Percentiles rank a stretch among this genome's conserved stretches.
phyloP scores from a whole-genome alignment of 2,113 vertebrate species.

The Corythornis vintsioides region DNA sequence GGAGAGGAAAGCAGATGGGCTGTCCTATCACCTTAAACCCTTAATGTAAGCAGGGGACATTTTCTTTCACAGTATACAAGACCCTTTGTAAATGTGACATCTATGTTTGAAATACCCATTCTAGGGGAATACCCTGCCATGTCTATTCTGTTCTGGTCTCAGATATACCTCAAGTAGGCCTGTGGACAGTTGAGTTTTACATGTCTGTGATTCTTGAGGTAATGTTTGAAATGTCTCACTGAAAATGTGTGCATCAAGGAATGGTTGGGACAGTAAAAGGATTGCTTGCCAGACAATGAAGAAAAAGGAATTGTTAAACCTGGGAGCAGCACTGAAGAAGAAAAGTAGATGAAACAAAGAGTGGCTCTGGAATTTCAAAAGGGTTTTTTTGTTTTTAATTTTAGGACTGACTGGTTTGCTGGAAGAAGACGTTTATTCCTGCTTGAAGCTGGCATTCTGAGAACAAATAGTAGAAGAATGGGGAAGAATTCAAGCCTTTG shows the following conservation, averaged over 20 bases:
- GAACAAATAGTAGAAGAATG: slow-evolving; percentile 56
- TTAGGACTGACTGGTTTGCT: slow-evolving; percentile 55
- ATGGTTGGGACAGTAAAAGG: neutral
- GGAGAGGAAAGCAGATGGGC: neutral
- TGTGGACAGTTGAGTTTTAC: neutral
- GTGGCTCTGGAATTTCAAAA: neutral
- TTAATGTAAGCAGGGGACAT: neutral
- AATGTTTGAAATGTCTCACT: neutral
- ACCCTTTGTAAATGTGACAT: neutral
- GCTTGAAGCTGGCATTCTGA: slow-evolving; percentile 32
- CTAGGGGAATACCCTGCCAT: neutral
- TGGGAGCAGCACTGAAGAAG: neutral
- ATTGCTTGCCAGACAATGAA: neutral
- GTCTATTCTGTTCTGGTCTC: neutral
- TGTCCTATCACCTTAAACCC: neutral
- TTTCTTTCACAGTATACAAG: neutral
- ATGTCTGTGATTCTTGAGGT: neutral
- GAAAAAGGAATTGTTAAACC: neutral
- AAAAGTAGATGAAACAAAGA: neutral
- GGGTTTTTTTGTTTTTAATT: neutral
- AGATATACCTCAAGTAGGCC: neutral
- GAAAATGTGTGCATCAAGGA: neutral
- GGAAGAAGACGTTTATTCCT: slow-evolving; percentile 37
- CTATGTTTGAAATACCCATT: neutral
- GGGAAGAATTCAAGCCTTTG: slow-evolving; percentile 38